Evolutionary conservation across 2,113 vertebrate genomes (phyloP), one percentile per base, ranked within the genome.

Genomic region (Nesoenas mayeri): DNA sequence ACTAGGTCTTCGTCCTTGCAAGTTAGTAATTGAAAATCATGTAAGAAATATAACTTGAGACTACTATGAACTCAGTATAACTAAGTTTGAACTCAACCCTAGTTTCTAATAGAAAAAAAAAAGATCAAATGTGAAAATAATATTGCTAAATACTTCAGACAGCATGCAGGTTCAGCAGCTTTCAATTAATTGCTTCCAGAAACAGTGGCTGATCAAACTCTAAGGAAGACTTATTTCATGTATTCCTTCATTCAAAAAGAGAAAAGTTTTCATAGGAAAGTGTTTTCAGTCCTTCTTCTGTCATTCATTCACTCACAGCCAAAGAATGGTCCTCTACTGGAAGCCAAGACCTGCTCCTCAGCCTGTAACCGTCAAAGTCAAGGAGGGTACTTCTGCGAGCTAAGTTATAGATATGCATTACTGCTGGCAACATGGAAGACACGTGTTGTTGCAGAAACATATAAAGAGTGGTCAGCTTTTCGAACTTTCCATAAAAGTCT

Each of bases 131-230:
- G 12, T 85, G 48, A 91, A 92, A 91, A 82, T 70, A 80, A 91
- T 95, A 82, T 73, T 88, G 50, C 71, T 95, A 88, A 91, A 60
- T 85, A 87, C 19, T 91, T 94, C 58, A 77, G 67, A 51, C 17
- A 93, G 67, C 21, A 36, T 38, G 47, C 42, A 94, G 18, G 5
- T 89, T 92, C 84, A 94, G 71, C 54, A 92, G 15, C 34, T 79
- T 85, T 89, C 87, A 69, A 17, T 62, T 28, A 83, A 70, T 29
- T 82, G 31, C 22, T 93, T 87, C 66, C 67, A 72, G 62, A 89
- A 90, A 56, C 21, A 51, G 24, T 3, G 81, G 61, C 67, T 85
- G 58, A 85, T 79, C 71, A 89, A 70, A 83, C 44, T 85, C 62
- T 75, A 89, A 50, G 47, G 47, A 91, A 91, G 38, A 57, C 10